Conservation (phyloP, 2,797 vertebrate species). For the Gadopsis marmoratus region DNA sequence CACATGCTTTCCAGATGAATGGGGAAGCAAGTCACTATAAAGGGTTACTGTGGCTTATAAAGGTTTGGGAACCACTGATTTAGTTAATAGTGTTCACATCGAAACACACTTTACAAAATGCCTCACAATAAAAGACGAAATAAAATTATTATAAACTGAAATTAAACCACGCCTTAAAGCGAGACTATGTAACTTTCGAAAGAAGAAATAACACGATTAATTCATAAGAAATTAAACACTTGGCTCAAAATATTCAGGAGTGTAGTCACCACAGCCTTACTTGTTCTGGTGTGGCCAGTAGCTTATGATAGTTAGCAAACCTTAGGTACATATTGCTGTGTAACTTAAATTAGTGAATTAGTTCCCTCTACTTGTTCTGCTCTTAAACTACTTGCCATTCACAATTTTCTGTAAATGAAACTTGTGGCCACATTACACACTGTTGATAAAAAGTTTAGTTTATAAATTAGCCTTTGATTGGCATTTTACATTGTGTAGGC, state of each 20-base stretch:
- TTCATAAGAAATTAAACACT: not conserved
- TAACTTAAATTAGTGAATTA: not conserved
- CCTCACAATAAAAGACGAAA: not conserved
- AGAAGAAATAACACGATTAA: not conserved
- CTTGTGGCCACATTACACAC: no score
- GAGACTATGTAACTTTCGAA: not conserved
- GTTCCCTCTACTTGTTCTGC: not conserved
- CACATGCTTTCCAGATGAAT: not conserved
- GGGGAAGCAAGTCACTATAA: not conserved
- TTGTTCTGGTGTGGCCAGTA: no score
- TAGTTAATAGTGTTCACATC: not conserved
- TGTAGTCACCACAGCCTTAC: no score
- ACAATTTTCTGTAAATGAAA: no score
- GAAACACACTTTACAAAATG: not conserved
- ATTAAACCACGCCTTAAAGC: not conserved
- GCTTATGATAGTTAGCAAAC: not conserved
- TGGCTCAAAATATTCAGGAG: no score
- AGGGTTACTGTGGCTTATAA: not conserved
- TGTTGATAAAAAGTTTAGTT: not conserved
- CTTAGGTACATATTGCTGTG: not conserved
- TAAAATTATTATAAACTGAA: not conserved
- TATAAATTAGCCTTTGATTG: not conserved
- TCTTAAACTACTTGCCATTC: not conserved
- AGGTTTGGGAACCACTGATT: not conserved
- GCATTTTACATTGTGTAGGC: not conserved